Evolutionary conservation across 2,797 vertebrate species (phyloP).

Genomic region (Selene dorsalis): DNA sequence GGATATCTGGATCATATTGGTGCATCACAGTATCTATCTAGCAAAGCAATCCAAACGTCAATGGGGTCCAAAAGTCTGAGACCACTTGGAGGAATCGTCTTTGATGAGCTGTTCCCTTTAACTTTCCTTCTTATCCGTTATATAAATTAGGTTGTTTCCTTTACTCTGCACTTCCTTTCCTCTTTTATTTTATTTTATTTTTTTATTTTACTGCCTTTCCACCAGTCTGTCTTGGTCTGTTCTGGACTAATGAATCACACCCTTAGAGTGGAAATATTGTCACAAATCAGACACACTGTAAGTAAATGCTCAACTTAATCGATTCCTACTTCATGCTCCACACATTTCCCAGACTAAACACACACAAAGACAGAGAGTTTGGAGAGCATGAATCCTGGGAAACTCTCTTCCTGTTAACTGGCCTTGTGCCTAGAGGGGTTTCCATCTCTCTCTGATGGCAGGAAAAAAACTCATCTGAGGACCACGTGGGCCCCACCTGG

Average conservation of each 20-base stretch:
- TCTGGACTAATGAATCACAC: conserved; percentile 46
- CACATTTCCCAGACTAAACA: conserved; percentile 61
- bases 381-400: conserved; percentile 56
- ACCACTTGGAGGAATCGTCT: not conserved
- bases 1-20: not conserved
- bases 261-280: conserved; percentile 41
- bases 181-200: not conserved
- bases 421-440: conserved; percentile 33
- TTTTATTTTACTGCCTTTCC: not conserved
- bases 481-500: conserved; percentile 33
- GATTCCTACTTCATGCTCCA: conserved; percentile 39
- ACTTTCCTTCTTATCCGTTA: not conserved
- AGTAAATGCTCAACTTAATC: conserved; percentile 44
- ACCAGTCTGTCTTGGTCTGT: conserved; percentile 1
- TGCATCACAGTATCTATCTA: not conserved
- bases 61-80: not conserved
- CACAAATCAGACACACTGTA: conserved; percentile 21
- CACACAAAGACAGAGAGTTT: conserved; percentile 37
- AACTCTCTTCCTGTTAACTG: conserved; percentile 57
- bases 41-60: not conserved
- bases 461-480: conserved; percentile 15
- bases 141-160: not conserved
- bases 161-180: not conserved
- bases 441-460: conserved; percentile 46
- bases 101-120: not conserved